Evolutionary conservation across 2,797 vertebrate species (phyloP).

Genomic region (Megaceryle alcyon): DNA sequence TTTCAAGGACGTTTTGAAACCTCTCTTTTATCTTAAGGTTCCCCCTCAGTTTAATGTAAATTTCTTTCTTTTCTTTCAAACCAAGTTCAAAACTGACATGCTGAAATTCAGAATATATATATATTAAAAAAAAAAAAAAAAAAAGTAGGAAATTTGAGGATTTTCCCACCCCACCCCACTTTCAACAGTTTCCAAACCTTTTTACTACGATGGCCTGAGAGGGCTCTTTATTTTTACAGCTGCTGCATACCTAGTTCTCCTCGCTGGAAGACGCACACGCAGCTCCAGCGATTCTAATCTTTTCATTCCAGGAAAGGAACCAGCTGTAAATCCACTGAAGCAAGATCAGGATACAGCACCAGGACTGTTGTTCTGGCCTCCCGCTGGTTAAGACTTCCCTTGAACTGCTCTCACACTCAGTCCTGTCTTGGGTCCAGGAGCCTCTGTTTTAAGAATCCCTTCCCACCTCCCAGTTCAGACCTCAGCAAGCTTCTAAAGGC

Average conservation of each 20-base stretch:
- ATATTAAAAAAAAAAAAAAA: background rate
- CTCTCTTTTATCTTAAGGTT: background rate
- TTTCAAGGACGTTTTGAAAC: background rate
- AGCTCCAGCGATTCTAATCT: conserved; percentile 68
- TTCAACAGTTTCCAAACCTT: conserved; percentile 60
- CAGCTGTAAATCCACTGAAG: conserved; percentile 71
- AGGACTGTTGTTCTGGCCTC: conserved; percentile 56
- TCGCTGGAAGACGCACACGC: conserved; percentile 63
- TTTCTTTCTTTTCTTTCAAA: background rate
- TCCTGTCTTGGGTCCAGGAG: background rate
- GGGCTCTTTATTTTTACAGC: conserved; percentile 69
- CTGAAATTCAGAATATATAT: background rate
- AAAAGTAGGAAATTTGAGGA: conserved; percentile 47
- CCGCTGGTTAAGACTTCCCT: conserved; percentile 39
- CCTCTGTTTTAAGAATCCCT: background rate
- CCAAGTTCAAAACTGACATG: background rate
- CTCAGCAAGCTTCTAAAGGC: background rate
- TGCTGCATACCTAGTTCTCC: conserved; percentile 70
- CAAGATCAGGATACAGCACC: conserved; percentile 54
- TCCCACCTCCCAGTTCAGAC: background rate
- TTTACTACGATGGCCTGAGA: conserved; percentile 45
- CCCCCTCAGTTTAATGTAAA: fast-evolving
- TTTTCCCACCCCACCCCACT: conserved; percentile 68
- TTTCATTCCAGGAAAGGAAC: conserved; percentile 72
- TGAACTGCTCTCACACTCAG: conserved; percentile 21